Conservation (phyloP, 2,113 vertebrate genomes). For the Chaetodon trifascialis region DNA sequence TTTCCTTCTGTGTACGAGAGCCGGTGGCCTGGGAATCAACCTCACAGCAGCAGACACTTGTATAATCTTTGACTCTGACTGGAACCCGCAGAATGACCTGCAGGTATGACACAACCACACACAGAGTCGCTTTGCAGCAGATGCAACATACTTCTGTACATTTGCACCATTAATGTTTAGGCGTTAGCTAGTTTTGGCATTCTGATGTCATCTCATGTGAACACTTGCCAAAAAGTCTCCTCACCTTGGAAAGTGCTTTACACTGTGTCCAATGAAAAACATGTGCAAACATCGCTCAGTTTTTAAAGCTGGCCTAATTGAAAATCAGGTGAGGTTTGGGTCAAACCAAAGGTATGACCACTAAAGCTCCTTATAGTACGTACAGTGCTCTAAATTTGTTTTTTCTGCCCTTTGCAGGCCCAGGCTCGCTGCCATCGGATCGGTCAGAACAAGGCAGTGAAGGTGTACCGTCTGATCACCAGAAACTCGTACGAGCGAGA, state of each 20-base stretch:
- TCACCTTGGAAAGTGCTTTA: not conserved
- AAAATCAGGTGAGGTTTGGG: not conserved
- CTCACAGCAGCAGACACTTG: constrained; percentile 98
- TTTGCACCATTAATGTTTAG: not conserved
- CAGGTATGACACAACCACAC: constrained; percentile 85
- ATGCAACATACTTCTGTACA: not conserved
- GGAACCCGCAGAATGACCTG: constrained; percentile 99
- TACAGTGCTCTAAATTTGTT: not conserved
- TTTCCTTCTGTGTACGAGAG: constrained; percentile 96
- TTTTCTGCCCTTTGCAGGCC: constrained; percentile 83
- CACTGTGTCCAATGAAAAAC: not conserved
- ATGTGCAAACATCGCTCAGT: not conserved
- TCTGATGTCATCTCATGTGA: not conserved
- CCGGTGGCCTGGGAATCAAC: constrained; percentile 97
- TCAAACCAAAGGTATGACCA: not conserved
- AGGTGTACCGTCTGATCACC: constrained; percentile 97
- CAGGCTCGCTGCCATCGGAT: constrained; percentile 98
- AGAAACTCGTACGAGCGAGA: constrained; percentile 97
- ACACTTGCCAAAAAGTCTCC: not conserved
- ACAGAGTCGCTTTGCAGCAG: not conserved
- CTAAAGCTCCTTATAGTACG: not conserved
- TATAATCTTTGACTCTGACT: constrained; percentile 99
- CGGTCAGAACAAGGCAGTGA: constrained; percentile 98
- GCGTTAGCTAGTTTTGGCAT: not conserved
- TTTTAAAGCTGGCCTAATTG: not conserved